Conservation (phyloP, 2,888 invertebrate species). For the Tachystola acroxantha region DNA sequence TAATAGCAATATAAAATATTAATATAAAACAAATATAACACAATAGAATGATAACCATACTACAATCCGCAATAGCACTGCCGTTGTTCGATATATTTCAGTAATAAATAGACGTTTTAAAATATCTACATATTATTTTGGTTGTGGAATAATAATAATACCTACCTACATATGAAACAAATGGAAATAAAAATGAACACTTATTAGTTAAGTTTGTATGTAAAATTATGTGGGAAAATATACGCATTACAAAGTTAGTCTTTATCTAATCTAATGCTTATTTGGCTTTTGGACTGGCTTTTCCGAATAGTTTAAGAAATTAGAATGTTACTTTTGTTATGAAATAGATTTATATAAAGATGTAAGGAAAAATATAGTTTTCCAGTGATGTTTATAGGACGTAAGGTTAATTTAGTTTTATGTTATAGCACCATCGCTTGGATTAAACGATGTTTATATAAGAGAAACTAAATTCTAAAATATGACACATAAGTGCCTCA, state of each 20-base stretch:
- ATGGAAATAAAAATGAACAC: conserved; percentile 18
- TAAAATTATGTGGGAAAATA: conserved; percentile 75
- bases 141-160: conserved; percentile 17
- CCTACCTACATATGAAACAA: conserved; percentile 13
- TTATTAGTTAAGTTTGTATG: conserved; percentile 53
- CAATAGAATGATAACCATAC: neutral
- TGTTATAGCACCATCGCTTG: conserved; percentile 8
- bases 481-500: conserved; percentile 39
- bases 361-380: conserved; percentile 30
- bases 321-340: conserved; percentile 44
- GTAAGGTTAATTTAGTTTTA: conserved; percentile 21
- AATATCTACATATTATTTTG: no score
- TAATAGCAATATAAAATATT: conserved; percentile 18
- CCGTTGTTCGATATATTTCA: conserved; percentile 4
- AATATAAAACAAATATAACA: conserved; percentile 4
- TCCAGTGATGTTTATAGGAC: conserved; percentile 29
- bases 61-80: neutral
- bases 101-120: no score
- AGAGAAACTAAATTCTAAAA: conserved; percentile 50
- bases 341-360: conserved; percentile 34
- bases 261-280: conserved; percentile 63
- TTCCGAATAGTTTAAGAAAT: conserved; percentile 56
- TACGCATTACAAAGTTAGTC: conserved; percentile 74
- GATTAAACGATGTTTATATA: conserved; percentile 17
- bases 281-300: conserved; percentile 71